These are phyloP conservation scores for Promerops cafer DNA, from an alignment of 2,113 vertebrate genomes.

Conservation along the genomic window DNA sequence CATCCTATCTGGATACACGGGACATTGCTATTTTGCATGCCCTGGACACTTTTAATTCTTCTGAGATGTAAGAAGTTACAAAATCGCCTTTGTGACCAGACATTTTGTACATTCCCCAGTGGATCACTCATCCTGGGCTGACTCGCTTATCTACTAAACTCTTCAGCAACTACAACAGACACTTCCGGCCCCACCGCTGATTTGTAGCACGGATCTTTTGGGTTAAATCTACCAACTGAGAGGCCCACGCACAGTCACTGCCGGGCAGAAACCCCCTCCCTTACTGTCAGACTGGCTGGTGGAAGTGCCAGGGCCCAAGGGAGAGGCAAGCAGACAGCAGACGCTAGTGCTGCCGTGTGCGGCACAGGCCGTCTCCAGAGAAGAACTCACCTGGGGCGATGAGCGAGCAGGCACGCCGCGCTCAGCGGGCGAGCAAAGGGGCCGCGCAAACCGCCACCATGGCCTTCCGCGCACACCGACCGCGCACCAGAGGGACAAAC, in stretches of 20 bases:
- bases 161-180: not conserved
- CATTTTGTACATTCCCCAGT: not conserved
- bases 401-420: too few relatives aligned
- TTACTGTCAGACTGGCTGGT: not conserved
- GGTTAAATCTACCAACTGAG: not conserved
- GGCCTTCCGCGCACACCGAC: not conserved
- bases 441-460: not conserved
- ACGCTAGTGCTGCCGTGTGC: accelerated
- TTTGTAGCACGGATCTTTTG: not conserved
- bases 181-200: not conserved
- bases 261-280: not conserved
- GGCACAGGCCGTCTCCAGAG: accelerated
- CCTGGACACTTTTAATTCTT: not conserved
- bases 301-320: not conserved
- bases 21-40: not conserved
- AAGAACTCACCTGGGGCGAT: too few relatives aligned
- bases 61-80: not conserved
- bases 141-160: not conserved
- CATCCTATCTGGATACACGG: not conserved
- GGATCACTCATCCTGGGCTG: not conserved
- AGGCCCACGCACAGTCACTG: not conserved
- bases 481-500: not conserved
- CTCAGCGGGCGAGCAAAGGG: accelerated
- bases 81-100: not conserved
- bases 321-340: not conserved